Percentiles rank a stretch among this genome's conserved stretches.
phyloP scores from a whole-genome alignment of 2,113 vertebrate genomes.

The Gobiocypris rarus region DNA sequence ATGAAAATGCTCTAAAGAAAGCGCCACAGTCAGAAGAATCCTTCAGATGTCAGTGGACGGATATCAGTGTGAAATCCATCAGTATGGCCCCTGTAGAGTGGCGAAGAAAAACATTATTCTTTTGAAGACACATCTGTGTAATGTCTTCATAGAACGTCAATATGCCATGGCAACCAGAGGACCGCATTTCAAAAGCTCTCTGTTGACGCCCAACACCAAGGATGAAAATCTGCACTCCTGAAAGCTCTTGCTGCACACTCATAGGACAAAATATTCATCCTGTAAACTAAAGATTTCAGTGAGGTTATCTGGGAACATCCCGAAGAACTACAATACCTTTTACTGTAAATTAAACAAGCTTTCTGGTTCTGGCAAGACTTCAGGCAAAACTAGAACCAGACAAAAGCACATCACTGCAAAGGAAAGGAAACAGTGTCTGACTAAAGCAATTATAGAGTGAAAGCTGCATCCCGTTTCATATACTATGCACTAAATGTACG shows the following conservation, averaged over 20 bases:
- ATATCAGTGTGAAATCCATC: slow-evolving; percentile 48
- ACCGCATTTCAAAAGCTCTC: slow-evolving; percentile 55
- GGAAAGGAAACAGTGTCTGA: slow-evolving; percentile 14
- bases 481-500: not conserved
- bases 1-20: not conserved
- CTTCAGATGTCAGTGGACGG: slow-evolving; percentile 22
- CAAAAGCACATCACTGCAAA: slow-evolving; percentile 10
- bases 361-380: slow-evolving; percentile 17
- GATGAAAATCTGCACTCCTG: slow-evolving; percentile 30
- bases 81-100: slow-evolving; percentile 28
- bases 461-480: not conserved
- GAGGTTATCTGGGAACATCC: slow-evolving; percentile 39
- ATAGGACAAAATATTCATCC: slow-evolving; percentile 45
- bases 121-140: slow-evolving; percentile 56
- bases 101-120: slow-evolving; percentile 35
- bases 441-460: slow-evolving; percentile 8
- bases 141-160: slow-evolving; percentile 60
- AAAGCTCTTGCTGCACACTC: slow-evolving; percentile 43
- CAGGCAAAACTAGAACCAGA: slow-evolving; percentile 15
- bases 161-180: slow-evolving; percentile 61
- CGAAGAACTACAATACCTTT: slow-evolving; percentile 24
- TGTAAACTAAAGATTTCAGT: slow-evolving; percentile 30
- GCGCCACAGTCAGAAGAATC: slow-evolving; percentile 6
- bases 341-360: slow-evolving; percentile 33
- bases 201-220: slow-evolving; percentile 45